Base-by-base conservation (phyloP, 1,140 invertebrate species). In the Polyergus mexicanus region DNA sequence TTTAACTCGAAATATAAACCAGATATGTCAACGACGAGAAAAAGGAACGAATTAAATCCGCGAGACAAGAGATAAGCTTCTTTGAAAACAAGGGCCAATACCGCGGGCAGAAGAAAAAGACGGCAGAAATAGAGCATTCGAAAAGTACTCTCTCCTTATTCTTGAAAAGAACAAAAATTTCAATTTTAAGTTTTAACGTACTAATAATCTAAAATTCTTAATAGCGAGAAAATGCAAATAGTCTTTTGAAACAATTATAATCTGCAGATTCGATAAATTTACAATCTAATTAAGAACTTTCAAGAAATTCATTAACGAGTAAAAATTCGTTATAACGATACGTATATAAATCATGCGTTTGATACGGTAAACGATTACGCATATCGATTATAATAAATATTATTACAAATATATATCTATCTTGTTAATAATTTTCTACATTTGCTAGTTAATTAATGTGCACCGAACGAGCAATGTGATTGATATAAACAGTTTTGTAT, bases 401-500 rank as follows among this genome's bases (percentile, higher is more conserved):
- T 56, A 80, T 56, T 60, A 35, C 54, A 60, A 60, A 72, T 35
- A 47, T 5, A 47, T 3, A 44, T n/a, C 54, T 60, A 81, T 0
- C 19, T n/a, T 58, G 35, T 83, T 58, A 80, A 72, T 83, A 72
- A 72, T 81, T 72, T 28, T 28, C 38, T 72, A 6, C 13, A 35
- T 83, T 44, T 72, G 56, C 4, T 32, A 38, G 25, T 60, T 74
- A 74, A 83, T 72, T 72, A 41, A 60, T 44, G 22, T n/a, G 25
- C 13, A 47, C 4, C 54, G 28, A 74, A 72, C 19, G 38, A 58
- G 66, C 35, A 10, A 60, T 32, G 16, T 62, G 41, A 41, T 74
- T 83, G 44, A 72, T 41, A 47, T 72, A 60, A 83, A 47, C 54
- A 60, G 8, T 10, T 56, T 41, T 56, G 35, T 58, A 41, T 38